These are phyloP conservation scores for Drosophila stalkeri DNA, from an alignment of 2,888 invertebrate genomes.

Conservation along the genomic window DNA sequence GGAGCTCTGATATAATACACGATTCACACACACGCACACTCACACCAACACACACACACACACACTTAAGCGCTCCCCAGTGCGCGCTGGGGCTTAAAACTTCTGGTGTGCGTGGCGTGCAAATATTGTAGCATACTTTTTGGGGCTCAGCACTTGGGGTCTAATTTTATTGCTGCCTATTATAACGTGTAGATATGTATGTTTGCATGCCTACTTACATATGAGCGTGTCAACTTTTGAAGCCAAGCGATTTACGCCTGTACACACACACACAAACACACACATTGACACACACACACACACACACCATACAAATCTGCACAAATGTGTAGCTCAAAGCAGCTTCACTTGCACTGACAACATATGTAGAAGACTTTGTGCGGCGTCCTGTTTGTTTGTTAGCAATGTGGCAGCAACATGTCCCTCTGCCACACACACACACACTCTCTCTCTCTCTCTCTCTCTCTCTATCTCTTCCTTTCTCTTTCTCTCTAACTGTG, in stretches of 20 bases:
- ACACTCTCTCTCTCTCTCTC: not conserved
- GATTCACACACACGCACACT: slow-evolving; percentile 8
- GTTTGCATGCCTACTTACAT: slow-evolving; percentile 17
- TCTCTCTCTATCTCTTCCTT: not conserved
- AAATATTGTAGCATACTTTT: slow-evolving; percentile 72
- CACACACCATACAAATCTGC: slow-evolving; percentile 10
- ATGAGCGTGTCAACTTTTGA: slow-evolving; percentile 76
- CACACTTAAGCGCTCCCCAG: slow-evolving; percentile 24
- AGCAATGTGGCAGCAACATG: slow-evolving; percentile 52
- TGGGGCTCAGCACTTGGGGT: slow-evolving; percentile 57
- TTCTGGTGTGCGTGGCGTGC: slow-evolving; percentile 57
- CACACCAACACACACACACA: not conserved
- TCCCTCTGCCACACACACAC: not conserved
- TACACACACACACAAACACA: slow-evolving; percentile 20
- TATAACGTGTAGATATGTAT: slow-evolving; percentile 47
- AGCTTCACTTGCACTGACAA: slow-evolving; percentile 52
- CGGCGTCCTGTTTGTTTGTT: slow-evolving; percentile 72
- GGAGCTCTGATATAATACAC: slow-evolving; percentile 11
- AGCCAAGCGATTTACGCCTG: slow-evolving; percentile 69
- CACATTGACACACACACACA: slow-evolving; percentile 8
- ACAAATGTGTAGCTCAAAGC: slow-evolving; percentile 51
- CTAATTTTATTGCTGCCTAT: slow-evolving; percentile 76
- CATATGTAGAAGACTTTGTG: slow-evolving; percentile 73
- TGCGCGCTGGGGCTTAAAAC: slow-evolving; percentile 50
- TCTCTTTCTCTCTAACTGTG: not conserved